These are phyloP conservation scores for Pocillopora grandis DNA, from an alignment of 92 coral and sea anemone genomes.

Conservation along the genomic window DNA sequence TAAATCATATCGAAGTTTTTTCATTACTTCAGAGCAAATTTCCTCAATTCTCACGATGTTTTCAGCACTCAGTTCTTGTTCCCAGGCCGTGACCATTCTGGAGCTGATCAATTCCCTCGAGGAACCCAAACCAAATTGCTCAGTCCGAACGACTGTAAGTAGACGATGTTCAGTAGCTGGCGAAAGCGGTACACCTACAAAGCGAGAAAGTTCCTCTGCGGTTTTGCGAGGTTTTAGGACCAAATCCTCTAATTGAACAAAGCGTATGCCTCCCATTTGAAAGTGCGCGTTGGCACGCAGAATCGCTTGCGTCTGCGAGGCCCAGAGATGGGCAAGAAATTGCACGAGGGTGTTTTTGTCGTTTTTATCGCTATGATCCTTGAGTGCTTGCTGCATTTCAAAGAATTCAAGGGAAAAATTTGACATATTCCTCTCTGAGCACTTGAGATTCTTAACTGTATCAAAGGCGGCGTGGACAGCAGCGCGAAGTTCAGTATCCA, in stretches of 20 bases:
- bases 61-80: slow-evolving; percentile 40
- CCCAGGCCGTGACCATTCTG: slow-evolving; percentile 59
- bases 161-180: slow-evolving; percentile 72
- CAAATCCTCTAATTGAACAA: slow-evolving; percentile 79
- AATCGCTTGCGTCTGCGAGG: slow-evolving; percentile 64
- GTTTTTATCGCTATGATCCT: slow-evolving; percentile 21
- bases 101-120: slow-evolving; percentile 67
- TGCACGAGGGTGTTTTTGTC: slow-evolving; percentile 32
- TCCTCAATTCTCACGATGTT: slow-evolving; percentile 65
- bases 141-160: slow-evolving; percentile 59
- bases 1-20: slow-evolving; percentile 37
- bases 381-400: slow-evolving; percentile 43
- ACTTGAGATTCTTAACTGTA: slow-evolving; percentile 32
- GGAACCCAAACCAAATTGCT: slow-evolving; percentile 44
- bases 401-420: slow-evolving; percentile 53
- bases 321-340: slow-evolving; percentile 83
- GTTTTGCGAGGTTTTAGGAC: slow-evolving; percentile 71
- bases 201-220: slow-evolving; percentile 59
- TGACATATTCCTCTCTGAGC: slow-evolving; percentile 39
- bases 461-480: slow-evolving; percentile 40
- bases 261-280: slow-evolving; percentile 43
- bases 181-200: slow-evolving; percentile 68
- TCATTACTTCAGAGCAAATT: slow-evolving; percentile 80
- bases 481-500: slow-evolving; percentile 37
- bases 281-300: slow-evolving; percentile 37